These are phyloP conservation scores for Perca fluviatilis DNA, from an alignment of 2,113 vertebrate genomes.

Conservation along the genomic window DNA sequence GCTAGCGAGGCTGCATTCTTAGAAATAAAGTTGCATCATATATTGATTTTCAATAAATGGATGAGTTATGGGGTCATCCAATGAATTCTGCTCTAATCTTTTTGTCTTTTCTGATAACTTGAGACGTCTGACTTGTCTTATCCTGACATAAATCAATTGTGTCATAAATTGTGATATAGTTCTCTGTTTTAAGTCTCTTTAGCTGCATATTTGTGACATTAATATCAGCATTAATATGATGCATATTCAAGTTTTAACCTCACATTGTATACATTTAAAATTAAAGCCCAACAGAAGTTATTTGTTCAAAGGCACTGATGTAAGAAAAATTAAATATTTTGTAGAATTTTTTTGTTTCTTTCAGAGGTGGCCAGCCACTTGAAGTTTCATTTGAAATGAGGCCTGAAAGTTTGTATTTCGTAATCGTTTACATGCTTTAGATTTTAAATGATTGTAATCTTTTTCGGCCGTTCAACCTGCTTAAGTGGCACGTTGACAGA, in stretches of 20 bases:
- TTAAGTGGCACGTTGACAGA: conserved; percentile 19
- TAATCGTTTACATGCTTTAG: neutral
- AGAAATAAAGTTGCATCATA: conserved; percentile 37
- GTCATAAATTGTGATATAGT: neutral
- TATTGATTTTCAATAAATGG: conserved; percentile 25
- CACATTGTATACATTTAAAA: neutral
- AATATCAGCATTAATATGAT: neutral
- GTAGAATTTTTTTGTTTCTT: neutral
- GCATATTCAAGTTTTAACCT: neutral
- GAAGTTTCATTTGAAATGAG: neutral
- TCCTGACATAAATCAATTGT: neutral
- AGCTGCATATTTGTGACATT: neutral
- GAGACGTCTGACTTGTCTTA: neutral
- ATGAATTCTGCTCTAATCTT: neutral
- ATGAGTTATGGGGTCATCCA: neutral
- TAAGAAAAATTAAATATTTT: neutral
- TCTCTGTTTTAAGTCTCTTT: neutral
- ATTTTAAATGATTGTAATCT: conserved; percentile 2
- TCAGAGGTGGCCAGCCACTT: neutral
- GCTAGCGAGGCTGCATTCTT: conserved; percentile 12
- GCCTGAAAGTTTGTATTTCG: neutral
- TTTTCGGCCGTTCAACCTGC: conserved; percentile 1
- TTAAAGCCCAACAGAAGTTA: too few relatives aligned
- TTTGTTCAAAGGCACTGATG: neutral
- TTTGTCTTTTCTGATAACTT: neutral